Evolutionary conservation across 2,113 vertebrate genomes (phyloP), one percentile per base, ranked within the genome.

Genomic region (Antennarius striatus): DNA sequence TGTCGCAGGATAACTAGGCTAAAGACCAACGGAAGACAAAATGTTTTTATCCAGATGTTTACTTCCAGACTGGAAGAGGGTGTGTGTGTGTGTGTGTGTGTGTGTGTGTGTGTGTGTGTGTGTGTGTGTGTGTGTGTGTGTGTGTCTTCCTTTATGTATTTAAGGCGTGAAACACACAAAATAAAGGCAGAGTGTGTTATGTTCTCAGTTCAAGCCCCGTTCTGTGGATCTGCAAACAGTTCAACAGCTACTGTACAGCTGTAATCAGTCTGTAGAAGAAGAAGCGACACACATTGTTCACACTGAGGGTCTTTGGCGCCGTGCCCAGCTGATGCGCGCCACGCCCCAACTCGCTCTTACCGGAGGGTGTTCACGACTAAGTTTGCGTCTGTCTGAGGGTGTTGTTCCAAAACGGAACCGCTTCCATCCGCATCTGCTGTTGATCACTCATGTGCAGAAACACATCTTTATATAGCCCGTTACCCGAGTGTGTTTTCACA

Each of bases 261-360:
- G 61, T 39, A 56, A 58, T 82, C 70, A 73, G 45, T 70, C 70
- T 77, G 52, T 60, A 46, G 53, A 70, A 54, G 83, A 77, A 72
- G 49, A 7, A 36, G 32, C 69, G 13, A 64, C 48, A 71, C 59
- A 66, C 39, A 46, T n/a, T 11, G 30, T 12, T 53, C 47, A 56
- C 29, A 64, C 45, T 39, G 10, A 68, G 48, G 43, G 53, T 67
- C 47, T 76, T 69, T 84, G 80, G 77, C 83, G 50, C 7, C 13
- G 17, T 56, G 73, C 78, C 80, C 61, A 54, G 57, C 62, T 65
- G 59, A 71, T 71, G 64, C 63, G 28, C 10, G 22, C 79, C 79
- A 75, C 80, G 7, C 75, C 82, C 75, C 78, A 64, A 56, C 86
- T 69, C 79, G 43, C 66, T 62, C 36, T 68, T 15, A 70, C 68